Base-by-base conservation (phyloP, 2,888 invertebrate genomes). In the Cylindroiulus punctatus region DNA sequence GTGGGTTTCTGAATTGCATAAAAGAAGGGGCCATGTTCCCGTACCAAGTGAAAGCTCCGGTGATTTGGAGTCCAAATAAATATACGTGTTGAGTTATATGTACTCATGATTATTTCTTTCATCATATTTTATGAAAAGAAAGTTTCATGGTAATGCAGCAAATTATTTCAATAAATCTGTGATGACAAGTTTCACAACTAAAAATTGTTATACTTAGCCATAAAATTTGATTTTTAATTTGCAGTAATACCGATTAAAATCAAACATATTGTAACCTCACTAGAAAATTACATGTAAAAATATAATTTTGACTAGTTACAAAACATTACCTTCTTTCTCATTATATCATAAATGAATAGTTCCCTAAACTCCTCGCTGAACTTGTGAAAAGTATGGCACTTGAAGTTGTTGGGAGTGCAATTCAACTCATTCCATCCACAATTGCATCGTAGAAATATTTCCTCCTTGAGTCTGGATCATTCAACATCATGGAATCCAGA, bases 1-100 rank as follows among this genome's bases (percentile, higher is more conserved):
- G 32, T 86, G 86, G 86, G 22, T 84, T 22, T 65, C 36, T 19
- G 86, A 86, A 57, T 32, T 86, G 22, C 30, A 86, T 57, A 86
- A 84, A 19, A 47, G 30, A 83, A 44, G 86, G 17, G 81, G 40
- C 30, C n/a, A n/a, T 57, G 57, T n/a, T 57, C 22, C 57, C n/a
- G 57, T 7, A n/a, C n/a, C 57, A 57, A 22, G 3, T 57, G 57
- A 22, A 57, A 57, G 19, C n/a, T 57, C 57, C 57, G n/a, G n/a
- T 4, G 57, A 47, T 47, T 7, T 47, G 47, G 47, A 17, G 47
- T 17, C 12, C 47, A 47, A 47, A 47, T 47, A 36, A 36, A 36
- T 36, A n/a, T n/a, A 36, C 7, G 36, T 36, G 3, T 7, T 36
- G 36, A 36, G 7, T 36, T 36, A n/a, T n/a, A n/a, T n/a, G n/a